Base-by-base conservation (phyloP, 2,797 vertebrate species). In the Carduelis carduelis region DNA sequence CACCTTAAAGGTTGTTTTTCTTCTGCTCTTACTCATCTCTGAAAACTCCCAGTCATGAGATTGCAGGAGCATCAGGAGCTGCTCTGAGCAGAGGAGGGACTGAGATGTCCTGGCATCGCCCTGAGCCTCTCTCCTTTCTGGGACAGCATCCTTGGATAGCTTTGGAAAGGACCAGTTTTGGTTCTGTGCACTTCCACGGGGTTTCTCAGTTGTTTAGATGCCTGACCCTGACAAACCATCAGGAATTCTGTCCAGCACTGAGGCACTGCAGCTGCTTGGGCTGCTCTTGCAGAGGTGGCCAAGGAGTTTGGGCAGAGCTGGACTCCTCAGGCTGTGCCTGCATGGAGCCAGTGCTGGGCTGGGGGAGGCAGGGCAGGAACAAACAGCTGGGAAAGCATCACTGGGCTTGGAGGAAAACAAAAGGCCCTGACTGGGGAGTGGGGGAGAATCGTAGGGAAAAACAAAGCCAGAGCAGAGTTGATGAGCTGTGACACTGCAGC, bases 181-280 rank as follows among this genome's bases (percentile, higher is more conserved):
- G 37, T 57, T 22, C 16, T 27, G 1, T 1, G 1, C 8, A 2
- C 27, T 68, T 64, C 12, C 34, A 4, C 2, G 0, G 23, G 35
- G 12, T 61, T 64, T 24, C 23, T 35, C 71, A 11, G 19, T 8
- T 72, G 56, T 28, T 19, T 1, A 1, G 3, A 0, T 13, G 8
- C 24, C 78, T 17, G 20, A 19, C 35, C 8, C 14, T 44, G 39
- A 20, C 53, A 53, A 34, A 23, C 30, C n/a, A 4, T 2, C 7
- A 1, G 17, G 28, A 37, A 35, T 43, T 24, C 20, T 69, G 21
- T 28, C 41, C 14, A 50, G n/a, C 43, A 3, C 72, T 27, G 11
- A 49, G 37, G 44, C 9, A 1, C 4, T 79, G 65, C 63, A 60
- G 50, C 14, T 30, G 53, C 30, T 56, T 24, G 60, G 52, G 14